A percentile compares a stretch with the other conserved stretches of the same genome.
Conservation (phyloP, 2,888 invertebrate genomes). For the Diplazon laetatorius region DNA sequence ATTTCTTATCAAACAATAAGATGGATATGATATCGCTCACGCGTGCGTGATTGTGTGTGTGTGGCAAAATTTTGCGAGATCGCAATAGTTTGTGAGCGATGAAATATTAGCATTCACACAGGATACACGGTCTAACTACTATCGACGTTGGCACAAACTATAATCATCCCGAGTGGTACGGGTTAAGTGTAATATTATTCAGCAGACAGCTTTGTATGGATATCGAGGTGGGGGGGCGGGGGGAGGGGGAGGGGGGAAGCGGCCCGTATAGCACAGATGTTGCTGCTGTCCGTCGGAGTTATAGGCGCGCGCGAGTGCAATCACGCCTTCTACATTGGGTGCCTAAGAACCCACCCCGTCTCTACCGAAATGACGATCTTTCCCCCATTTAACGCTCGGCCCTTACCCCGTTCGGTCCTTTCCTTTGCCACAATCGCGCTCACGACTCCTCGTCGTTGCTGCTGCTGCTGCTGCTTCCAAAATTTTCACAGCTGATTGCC, state of each 20-base stretch:
- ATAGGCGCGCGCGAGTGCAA: constrained; percentile 71
- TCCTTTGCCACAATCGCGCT: constrained; percentile 48
- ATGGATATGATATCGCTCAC: too few relatives aligned
- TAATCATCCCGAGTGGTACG: constrained; percentile 81
- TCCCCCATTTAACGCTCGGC: constrained; percentile 61
- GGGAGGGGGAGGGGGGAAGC: too few relatives aligned
- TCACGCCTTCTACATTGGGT: constrained; percentile 74
- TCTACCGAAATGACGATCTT: constrained; percentile 66
- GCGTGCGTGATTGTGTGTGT: constrained; percentile 1
- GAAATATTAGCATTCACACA: constrained; percentile 82
- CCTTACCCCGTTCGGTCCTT: constrained; percentile 45
- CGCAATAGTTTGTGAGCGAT: constrained; percentile 65
- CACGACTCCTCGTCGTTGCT: constrained; percentile 41
- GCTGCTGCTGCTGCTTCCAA: constrained; percentile 51
- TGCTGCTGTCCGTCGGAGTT: constrained; percentile 73
- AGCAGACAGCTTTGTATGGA: constrained; percentile 82
- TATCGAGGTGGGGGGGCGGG: too few relatives aligned
- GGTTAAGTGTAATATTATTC: constrained; percentile 83
- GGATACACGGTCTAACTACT: constrained; percentile 83
- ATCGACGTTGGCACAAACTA: constrained; percentile 82
- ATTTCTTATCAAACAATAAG: constrained; percentile 25
- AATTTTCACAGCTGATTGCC: constrained; percentile 41
- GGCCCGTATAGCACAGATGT: constrained; percentile 80
- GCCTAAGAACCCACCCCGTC: constrained; percentile 76
- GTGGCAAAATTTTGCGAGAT: constrained; percentile 40